Evolutionary conservation across 2,888 invertebrate species (phyloP), one percentile per base, ranked within the genome.

Genomic region (Mesorhabditis spiculigera): DNA sequence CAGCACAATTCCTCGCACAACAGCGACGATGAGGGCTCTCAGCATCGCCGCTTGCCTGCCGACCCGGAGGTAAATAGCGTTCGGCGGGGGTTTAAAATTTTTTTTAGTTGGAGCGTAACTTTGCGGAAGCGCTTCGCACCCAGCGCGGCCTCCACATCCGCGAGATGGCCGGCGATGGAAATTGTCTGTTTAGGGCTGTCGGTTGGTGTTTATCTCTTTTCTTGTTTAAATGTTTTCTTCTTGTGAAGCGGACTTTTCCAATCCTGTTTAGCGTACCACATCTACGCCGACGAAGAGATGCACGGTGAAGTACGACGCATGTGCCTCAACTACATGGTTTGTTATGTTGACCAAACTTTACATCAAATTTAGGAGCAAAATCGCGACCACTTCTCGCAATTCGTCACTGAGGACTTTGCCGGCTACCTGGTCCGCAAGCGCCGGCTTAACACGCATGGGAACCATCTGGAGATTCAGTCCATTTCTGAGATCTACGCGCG

Each of bases 251-350:
- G 66, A 13, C 43, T 43, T 41, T 62, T 61, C 43, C 4, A 4
- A 44, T 63, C 5, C 5, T 71, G 71, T 85, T 71, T 82, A 88
- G 93, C 93, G 66, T 91, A 93, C 87, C 93, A 94, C 87, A 91
- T 94, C 45, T 94, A 91, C 86, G 93, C 93, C 3, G 93, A 94
- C 87, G 92, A 94, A 87, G 93, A 93, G 81, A 92, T 93, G 91
- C 93, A 94, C 86, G 89, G 90, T 73, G 90, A 91, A 76, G 92
- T 93, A 28, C 89, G 93, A 61, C 91, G 91, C 82, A 91, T 92
- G 82, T 93, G 93, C 85, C 92, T 93, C 91, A 93, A 94, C 87
- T 93, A 94, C 84, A 92, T 94, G 88, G 93, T 93, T 87, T 89
- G 90, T 43, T 13, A 45, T 44, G 68, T 16, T 13, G n/a, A 13